Evolutionary conservation across 1,140 invertebrate species (phyloP), one percentile per base, ranked within the genome.

Genomic region (Drosophila pseudoobscura): DNA sequence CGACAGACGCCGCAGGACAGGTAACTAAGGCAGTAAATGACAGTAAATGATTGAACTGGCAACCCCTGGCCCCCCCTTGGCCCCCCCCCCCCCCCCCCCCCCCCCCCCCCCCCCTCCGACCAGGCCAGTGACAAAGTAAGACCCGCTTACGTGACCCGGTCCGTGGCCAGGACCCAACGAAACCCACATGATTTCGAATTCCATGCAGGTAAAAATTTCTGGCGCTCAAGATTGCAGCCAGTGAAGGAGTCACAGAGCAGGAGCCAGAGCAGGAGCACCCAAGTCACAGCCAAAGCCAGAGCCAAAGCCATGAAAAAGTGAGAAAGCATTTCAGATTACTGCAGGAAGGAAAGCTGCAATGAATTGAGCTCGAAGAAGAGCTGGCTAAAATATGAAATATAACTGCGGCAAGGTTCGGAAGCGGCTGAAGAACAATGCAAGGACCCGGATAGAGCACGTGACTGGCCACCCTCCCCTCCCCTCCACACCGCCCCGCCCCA

Each of bases 11-110:
- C 71, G 49, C 49, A 56, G 70, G 70, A 50, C 75, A 82, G 78
- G 79, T 83, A 78, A 77, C 75, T 77, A 63, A 59, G 65, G 55
- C 47, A 79, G 83, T 88, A 87, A 87, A 87, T 87, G 83, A 88
- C 83, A 87, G 83, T 87, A 87, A 87, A 87, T 87, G 83, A 87
- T 87, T 82, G 78, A 88, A 77, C 72, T 78, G 50, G 72, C 43
- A 55, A 57, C 41, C 51, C 44, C 1, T 15, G 51, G 50, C 35
- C 24, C 24, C 20, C 20, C 20, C 20, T 2, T 2, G 20, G n/a
- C n/a, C n/a, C n/a, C n/a, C n/a, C n/a, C n/a, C n/a, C n/a, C n/a
- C n/a, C n/a, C n/a, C n/a, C n/a, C n/a, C n/a, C n/a, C n/a, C n/a
- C n/a, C n/a, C n/a, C n/a, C n/a, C n/a, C n/a, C n/a, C n/a, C n/a